phyloP scores from a whole-genome alignment of 1,140 invertebrate species.

The Planococcus citri region DNA sequence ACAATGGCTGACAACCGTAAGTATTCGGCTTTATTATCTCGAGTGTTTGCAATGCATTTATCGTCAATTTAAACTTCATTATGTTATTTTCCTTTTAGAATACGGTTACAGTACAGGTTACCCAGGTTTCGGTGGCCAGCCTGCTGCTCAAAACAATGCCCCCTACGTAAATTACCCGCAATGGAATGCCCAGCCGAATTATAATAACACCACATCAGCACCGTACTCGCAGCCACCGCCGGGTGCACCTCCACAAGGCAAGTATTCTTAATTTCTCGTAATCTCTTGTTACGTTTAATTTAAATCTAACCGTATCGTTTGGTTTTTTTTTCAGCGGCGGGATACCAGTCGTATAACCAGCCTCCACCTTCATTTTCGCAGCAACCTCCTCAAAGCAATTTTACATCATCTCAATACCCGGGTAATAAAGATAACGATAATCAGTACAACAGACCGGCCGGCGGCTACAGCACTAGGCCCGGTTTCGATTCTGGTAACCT shows the following conservation, averaged over 20 bases:
- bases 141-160: neutral
- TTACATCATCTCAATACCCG: neutral
- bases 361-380: conserved; percentile 1
- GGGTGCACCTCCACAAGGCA: neutral
- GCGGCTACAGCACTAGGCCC: neutral
- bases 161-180: conserved; percentile 11
- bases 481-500: neutral
- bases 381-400: neutral
- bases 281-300: neutral
- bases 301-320: neutral
- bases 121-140: neutral
- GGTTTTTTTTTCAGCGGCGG: too few species aligned
- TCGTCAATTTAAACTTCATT: neutral
- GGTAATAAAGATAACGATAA: conserved; percentile 10
- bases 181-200: neutral
- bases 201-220: neutral
- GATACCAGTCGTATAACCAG: conserved; percentile 3
- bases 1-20: conserved; percentile 5
- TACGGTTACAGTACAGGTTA: conserved; percentile 4
- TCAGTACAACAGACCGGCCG: neutral
- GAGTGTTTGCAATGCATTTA: neutral
- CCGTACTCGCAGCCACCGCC: neutral
- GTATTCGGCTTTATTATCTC: neutral
- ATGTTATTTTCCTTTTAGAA: neutral
- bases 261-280: neutral